Conservation (phyloP, 2,888 invertebrate species). For the Dynastes grantii region DNA sequence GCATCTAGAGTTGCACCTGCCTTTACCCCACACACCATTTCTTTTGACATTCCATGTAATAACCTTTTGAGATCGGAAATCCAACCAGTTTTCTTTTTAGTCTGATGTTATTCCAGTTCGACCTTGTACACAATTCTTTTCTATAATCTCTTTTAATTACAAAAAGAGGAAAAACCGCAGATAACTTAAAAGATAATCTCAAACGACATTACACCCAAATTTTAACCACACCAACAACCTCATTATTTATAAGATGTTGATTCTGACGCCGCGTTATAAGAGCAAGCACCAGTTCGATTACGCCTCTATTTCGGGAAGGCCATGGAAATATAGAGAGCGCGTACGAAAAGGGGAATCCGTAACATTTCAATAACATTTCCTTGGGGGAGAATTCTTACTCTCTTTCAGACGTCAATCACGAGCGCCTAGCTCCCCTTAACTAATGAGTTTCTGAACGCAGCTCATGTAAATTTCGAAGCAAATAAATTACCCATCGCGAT, state of each 20-base stretch:
- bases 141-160: neutral
- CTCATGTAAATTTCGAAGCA: conserved; percentile 37
- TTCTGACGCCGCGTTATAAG: too few relatives aligned
- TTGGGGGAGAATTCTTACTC: conserved; percentile 26
- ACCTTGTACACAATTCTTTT: neutral
- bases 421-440: conserved; percentile 30
- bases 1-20: too few relatives aligned
- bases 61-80: too few relatives aligned
- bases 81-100: neutral
- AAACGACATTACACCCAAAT: too few relatives aligned
- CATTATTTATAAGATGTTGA: too few relatives aligned
- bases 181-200: too few relatives aligned
- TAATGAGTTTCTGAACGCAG: conserved; percentile 45
- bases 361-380: conserved; percentile 33
- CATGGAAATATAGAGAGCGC: neutral
- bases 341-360: conserved; percentile 12
- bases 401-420: conserved; percentile 41
- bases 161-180: neutral
- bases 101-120: neutral
- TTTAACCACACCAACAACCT: too few relatives aligned
- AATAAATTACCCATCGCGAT: conserved; percentile 42
- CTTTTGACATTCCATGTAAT: too few relatives aligned
- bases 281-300: too few relatives aligned
- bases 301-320: neutral
- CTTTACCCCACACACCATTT: too few relatives aligned